These are phyloP conservation scores for Phthorimaea operculella DNA, from an alignment of 1,140 invertebrate genomes.

Conservation along the genomic window DNA sequence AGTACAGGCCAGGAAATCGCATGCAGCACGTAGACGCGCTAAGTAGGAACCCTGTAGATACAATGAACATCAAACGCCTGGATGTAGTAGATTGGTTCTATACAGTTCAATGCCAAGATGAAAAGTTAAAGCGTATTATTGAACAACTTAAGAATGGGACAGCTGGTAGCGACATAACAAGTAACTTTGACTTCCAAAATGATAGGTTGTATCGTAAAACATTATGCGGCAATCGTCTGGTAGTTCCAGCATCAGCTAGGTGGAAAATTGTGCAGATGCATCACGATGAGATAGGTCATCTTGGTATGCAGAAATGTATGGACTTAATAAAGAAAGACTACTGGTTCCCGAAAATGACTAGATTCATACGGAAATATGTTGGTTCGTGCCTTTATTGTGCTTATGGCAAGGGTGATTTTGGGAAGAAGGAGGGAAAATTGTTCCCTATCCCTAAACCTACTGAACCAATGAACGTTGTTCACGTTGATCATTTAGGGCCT, in stretches of 20 bases:
- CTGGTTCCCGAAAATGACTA: neutral
- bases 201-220: neutral
- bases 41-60: too few species aligned
- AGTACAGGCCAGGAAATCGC: conserved; percentile 16
- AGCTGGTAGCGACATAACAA: too few species aligned
- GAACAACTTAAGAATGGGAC: too few species aligned
- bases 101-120: too few species aligned
- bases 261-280: neutral
- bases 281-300: too few species aligned
- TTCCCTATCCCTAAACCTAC: conserved; percentile 26
- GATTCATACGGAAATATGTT: neutral
- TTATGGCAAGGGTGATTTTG: conserved; percentile 2
- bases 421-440: conserved; percentile 24
- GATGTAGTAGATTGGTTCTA: too few species aligned
- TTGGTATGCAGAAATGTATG: neutral
- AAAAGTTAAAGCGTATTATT: too few species aligned
- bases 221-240: neutral
- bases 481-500: conserved; percentile 27
- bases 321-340: neutral
- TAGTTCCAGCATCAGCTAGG: neutral
- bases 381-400: neutral
- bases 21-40: conserved; percentile 28
- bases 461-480: conserved; percentile 22
- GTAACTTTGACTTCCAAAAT: too few species aligned
- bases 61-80: too few species aligned